These are phyloP conservation scores for Conger conger DNA, from an alignment of 2,113 vertebrate species.

Conservation along the genomic window DNA sequence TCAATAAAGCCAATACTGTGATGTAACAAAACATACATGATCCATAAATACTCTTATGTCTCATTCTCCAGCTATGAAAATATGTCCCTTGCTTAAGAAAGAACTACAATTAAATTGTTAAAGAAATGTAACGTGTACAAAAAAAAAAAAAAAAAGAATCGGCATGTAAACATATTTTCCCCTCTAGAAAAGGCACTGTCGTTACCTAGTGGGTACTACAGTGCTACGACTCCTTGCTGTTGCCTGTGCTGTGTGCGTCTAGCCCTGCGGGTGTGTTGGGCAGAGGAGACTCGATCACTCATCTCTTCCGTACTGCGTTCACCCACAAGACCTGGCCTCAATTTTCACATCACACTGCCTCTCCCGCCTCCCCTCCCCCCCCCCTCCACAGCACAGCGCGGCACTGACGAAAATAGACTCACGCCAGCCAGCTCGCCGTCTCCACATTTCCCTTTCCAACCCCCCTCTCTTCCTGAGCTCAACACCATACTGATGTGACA, in stretches of 20 bases:
- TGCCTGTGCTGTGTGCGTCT: neutral
- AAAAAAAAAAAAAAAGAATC: neutral
- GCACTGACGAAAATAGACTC: neutral
- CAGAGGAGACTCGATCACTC: neutral
- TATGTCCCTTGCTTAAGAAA: conserved; percentile 3
- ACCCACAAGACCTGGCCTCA: neutral
- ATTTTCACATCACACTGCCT: neutral
- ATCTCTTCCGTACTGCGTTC: neutral
- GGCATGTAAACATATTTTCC: neutral
- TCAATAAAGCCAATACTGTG: neutral
- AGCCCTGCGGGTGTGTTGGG: neutral
- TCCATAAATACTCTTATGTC: neutral
- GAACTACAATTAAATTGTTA: neutral
- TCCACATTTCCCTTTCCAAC: neutral
- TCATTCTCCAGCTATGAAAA: neutral
- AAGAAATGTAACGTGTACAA: neutral
- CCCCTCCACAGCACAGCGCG: neutral
- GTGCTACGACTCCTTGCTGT: neutral
- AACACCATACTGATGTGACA: neutral
- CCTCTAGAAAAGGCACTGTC: neutral
- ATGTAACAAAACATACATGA: neutral
- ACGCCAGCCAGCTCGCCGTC: neutral
- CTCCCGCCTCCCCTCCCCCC: neutral
- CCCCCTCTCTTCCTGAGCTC: neutral
- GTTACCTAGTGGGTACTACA: neutral